Base-by-base conservation (phyloP, 2,797 vertebrate genomes). In the Lutjanus argentimaculatus region DNA sequence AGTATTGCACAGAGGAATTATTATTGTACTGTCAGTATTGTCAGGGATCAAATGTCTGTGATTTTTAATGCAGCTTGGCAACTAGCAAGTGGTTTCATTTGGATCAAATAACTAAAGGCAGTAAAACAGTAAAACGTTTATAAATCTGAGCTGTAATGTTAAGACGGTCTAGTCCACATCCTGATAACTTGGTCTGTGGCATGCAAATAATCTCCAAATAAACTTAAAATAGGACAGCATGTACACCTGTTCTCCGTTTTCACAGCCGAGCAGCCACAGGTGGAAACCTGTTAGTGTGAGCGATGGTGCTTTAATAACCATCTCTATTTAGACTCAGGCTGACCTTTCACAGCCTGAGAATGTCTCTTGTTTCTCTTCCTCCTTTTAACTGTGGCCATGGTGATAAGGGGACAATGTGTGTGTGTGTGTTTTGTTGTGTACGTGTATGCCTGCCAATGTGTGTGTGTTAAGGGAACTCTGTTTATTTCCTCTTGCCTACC, bases 331-430 rank as follows among this genome's bases (percentile, higher is more conserved):
- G 78, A 90, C 79, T 36, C 51, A 57, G 40, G 30, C 72, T 81
- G 90, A 91, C 91, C 88, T 93, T 92, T 91, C 15, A 12, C 72
- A 82, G 75, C 77, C 84, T 19, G 67, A 65, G 88, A 85, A 84
- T 72, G 83, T 81, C 77, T 77, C 68, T 69, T 11, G 69, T 89
- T 90, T 86, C 74, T 55, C 72, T 83, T 88, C 86, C 77, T 81
- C 58, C 82, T 90, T 85, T 86, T 81, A 82, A 72, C 82, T 71
- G 88, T 91, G 75, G 52, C 85, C 90, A 89, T 89, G 90, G 90
- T 76, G 90, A 94, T 89, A 86, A 83, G 73, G 59, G 77, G 65
- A 80, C 91, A 88, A 77, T 71, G 88, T 86, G 87, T 79, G 75
- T 78, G 85, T 81, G 64, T 67, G 30, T 36, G 30, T 78, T 52